Evolutionary conservation across 1,140 invertebrate genomes (phyloP), one percentile per base, ranked within the genome.

Genomic region (Cydia strobilella): DNA sequence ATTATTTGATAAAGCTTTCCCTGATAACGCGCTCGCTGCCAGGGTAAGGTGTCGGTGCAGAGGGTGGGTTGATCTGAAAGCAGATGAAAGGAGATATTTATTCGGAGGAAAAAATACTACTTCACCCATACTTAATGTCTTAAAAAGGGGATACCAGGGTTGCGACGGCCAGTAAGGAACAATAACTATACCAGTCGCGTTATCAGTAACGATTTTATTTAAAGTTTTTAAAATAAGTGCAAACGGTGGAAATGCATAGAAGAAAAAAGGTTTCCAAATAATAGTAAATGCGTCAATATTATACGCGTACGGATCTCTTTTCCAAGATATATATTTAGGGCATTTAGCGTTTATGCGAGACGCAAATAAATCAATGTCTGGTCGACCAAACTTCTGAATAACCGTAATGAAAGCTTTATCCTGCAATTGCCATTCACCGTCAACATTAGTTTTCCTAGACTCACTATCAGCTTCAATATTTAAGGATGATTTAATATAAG

Each of bases 51-150:
- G n/a, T n/a, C n/a, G n/a, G n/a, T n/a, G n/a, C n/a, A n/a, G n/a
- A n/a, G n/a, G n/a, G n/a, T n/a, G n/a, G n/a, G n/a, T n/a, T n/a
- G n/a, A n/a, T n/a, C n/a, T n/a, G n/a, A n/a, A n/a, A n/a, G n/a
- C n/a, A n/a, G n/a, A n/a, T n/a, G n/a, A n/a, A n/a, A n/a, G n/a
- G n/a, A n/a, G n/a, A n/a, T n/a, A n/a, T 73, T 75, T 74, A 73
- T 62, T 72, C 18, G 82, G 78, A 2, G 73, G 59, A 66, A 83
- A 77, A 5, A 74, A 15, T 42, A 84, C 54, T 4, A 72, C 25
- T 35, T 72, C 39, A 31, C 2, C 54, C 9, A 77, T 76, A 65
- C 73, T 66, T 6, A 84, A 65, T 45, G 65, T 72, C 45, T 39
- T 77, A 63, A 74, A 75, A 20, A 75, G 23, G 9, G 76, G 76